These are phyloP conservation scores for Thaumetopoea pityocampa DNA, from an alignment of 1,140 invertebrate species.

Conservation along the genomic window DNA sequence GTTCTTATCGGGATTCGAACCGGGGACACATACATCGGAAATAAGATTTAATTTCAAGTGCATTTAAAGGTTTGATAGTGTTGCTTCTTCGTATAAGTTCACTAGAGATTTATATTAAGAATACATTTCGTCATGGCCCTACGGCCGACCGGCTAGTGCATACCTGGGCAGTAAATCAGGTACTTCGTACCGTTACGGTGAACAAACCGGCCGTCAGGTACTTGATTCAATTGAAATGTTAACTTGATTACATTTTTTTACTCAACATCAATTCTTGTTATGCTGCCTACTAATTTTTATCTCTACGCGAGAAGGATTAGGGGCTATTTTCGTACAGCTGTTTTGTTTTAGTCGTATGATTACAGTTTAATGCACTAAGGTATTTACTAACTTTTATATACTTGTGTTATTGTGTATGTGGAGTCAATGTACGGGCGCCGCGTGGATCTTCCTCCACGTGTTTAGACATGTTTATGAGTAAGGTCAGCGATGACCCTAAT, in stretches of 20 bases:
- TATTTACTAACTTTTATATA: slow-evolving; percentile 10
- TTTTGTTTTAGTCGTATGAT: slow-evolving; percentile 9
- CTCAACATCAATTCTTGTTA: slow-evolving; percentile 8
- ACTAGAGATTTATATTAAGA: slow-evolving; percentile 5
- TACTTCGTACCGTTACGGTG: slow-evolving; percentile 36
- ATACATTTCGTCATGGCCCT: slow-evolving; percentile 27
- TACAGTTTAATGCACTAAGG: slow-evolving; percentile 18
- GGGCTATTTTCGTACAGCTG: slow-evolving; percentile 2
- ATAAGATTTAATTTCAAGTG: background rate
- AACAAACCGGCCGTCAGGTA: slow-evolving; percentile 32
- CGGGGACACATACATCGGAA: no score
- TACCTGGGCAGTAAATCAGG: slow-evolving; percentile 27
- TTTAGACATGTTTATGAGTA: background rate
- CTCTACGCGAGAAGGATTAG: slow-evolving; percentile 5
- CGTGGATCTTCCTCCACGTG: slow-evolving; percentile 6
- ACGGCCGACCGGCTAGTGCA: slow-evolving; percentile 23
- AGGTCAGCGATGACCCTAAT: slow-evolving; percentile 10
- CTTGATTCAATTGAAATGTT: slow-evolving; percentile 27
- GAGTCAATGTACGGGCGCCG: slow-evolving; percentile 8
- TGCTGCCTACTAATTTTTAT: slow-evolving; percentile 7
- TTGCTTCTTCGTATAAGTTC: slow-evolving; percentile 7
- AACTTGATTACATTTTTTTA: slow-evolving; percentile 21
- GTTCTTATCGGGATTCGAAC: no score
- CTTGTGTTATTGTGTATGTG: slow-evolving; percentile 4
- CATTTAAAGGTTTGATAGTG: slow-evolving; percentile 2